Evolutionary conservation across 2,888 invertebrate species (phyloP).

Genomic region (Latheticus oryzae): DNA sequence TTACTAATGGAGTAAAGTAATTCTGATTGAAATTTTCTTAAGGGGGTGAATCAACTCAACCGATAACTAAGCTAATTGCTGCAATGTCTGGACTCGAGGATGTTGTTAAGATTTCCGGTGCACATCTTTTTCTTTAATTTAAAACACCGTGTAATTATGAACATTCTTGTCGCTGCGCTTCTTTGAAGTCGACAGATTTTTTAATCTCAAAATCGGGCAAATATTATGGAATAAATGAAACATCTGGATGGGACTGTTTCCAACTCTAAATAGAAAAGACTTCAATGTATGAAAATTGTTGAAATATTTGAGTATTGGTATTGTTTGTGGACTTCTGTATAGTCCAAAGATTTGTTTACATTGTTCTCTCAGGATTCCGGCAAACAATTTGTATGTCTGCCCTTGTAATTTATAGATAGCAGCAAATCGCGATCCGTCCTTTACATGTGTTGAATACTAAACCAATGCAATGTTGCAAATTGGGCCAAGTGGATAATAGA

Average conservation of each 20-base stretch:
- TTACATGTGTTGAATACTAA: constrained; percentile 25
- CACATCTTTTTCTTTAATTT: constrained; percentile 38
- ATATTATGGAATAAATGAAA: constrained; percentile 2
- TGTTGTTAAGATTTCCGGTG: constrained; percentile 42
- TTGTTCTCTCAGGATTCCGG: too few species aligned
- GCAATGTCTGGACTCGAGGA: constrained; percentile 37
- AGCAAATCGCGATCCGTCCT: constrained; percentile 14
- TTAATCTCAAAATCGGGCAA: constrained; percentile 13
- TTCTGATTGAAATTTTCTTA: constrained; percentile 14
- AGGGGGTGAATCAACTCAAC: constrained; percentile 29
- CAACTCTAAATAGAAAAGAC: too few species aligned
- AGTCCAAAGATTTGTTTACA: too few species aligned
- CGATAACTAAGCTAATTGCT: constrained; percentile 40
- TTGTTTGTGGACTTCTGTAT: too few species aligned
- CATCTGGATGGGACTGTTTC: constrained; percentile 12
- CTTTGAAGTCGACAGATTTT: constrained; percentile 32
- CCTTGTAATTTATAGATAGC: constrained; percentile 24
- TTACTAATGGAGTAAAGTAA: constrained; percentile 14
- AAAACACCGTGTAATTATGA: constrained; percentile 38
- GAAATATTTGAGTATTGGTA: too few species aligned
- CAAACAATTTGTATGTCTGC: constrained; percentile 22
- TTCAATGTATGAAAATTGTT: too few species aligned
- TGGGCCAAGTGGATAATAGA: constrained; percentile 32
- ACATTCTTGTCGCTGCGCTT: constrained; percentile 16
- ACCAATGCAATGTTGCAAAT: constrained; percentile 20